Conservation (phyloP, 2,888 invertebrate species). For the Tetranychus piercei region DNA sequence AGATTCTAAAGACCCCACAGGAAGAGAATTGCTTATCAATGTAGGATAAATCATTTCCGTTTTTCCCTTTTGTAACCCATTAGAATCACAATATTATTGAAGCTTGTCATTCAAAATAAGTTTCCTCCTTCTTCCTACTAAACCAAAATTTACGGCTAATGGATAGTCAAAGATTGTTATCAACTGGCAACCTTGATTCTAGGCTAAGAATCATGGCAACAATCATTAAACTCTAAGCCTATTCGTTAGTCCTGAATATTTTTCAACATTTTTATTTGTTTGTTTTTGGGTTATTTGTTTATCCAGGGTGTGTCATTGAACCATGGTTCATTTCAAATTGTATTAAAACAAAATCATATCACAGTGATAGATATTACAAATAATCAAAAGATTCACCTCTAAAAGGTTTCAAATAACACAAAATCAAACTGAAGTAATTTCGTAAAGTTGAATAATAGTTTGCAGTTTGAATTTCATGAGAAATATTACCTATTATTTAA, state of each 20-base stretch:
- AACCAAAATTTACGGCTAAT: constrained; percentile 10
- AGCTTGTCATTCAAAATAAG: constrained; percentile 54
- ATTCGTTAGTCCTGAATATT: background rate
- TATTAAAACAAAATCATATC: background rate
- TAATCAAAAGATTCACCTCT: too few species aligned
- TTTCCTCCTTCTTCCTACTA: constrained; percentile 11
- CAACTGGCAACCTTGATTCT: background rate
- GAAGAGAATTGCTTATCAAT: background rate
- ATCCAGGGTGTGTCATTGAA: constrained; percentile 8
- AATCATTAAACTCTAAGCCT: background rate
- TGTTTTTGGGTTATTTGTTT: background rate
- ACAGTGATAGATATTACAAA: too few species aligned
- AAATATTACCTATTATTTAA: too few species aligned
- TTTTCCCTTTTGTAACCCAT: background rate
- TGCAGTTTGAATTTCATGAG: too few species aligned
- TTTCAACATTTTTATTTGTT: too few species aligned
- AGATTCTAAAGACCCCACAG: background rate
- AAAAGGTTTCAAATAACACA: too few species aligned
- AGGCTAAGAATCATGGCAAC: background rate
- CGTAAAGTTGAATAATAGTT: too few species aligned
- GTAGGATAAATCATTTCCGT: background rate
- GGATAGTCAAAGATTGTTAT: constrained; percentile 2
- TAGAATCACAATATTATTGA: constrained; percentile 33
- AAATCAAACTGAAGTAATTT: too few species aligned
- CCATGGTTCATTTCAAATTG: constrained; percentile 10